Conservation (phyloP, 2,797 vertebrate species). For the Naso thynnoides region DNA sequence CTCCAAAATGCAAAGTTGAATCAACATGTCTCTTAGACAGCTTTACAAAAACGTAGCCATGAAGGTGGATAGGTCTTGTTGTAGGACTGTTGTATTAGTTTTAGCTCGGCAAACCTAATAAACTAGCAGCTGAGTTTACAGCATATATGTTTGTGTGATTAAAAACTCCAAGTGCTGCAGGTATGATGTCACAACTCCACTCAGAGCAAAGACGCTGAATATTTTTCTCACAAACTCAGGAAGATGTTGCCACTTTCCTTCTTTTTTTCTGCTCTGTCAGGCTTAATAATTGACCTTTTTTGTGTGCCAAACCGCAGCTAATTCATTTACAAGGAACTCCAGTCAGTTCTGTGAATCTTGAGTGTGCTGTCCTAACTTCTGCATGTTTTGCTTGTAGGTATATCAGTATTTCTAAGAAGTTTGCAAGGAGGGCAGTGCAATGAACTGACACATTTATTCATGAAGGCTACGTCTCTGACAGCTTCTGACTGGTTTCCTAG, state of each 20-base stretch:
- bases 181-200: not conserved
- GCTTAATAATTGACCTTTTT: slow-evolving; percentile 44
- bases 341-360: slow-evolving; percentile 68
- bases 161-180: not conserved
- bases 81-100: not conserved
- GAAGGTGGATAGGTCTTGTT: not conserved
- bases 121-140: not conserved
- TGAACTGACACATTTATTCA: slow-evolving; percentile 77
- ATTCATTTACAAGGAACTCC: slow-evolving; percentile 64
- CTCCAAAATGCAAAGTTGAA: not conserved
- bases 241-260: slow-evolving; percentile 5
- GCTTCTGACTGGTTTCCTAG: slow-evolving; percentile 76
- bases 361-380: slow-evolving; percentile 46
- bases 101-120: not conserved
- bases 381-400: slow-evolving; percentile 48
- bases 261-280: slow-evolving; percentile 42
- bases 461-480: slow-evolving; percentile 53
- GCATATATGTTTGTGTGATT: not conserved
- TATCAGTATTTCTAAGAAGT: slow-evolving; percentile 79
- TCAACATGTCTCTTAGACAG: no score
- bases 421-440: slow-evolving; percentile 61
- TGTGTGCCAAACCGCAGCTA: slow-evolving; percentile 44
- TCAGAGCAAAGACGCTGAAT: not conserved
- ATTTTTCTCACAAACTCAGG: not conserved
- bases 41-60: not conserved